phyloP scores from a whole-genome alignment of 2,113 vertebrate species.

The Prolemur simus region DNA sequence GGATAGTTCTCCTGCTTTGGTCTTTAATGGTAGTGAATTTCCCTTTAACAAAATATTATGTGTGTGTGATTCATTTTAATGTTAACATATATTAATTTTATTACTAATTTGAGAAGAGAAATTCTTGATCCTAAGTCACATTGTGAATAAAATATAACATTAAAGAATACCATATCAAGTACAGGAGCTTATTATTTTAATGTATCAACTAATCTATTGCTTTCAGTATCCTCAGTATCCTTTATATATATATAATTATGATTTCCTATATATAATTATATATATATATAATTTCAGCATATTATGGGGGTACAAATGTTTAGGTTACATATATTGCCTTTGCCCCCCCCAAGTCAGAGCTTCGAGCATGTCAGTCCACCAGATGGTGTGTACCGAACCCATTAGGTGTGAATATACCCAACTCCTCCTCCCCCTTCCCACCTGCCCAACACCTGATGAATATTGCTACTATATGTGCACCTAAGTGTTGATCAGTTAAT shows the following conservation, averaged over 20 bases:
- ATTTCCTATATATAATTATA: too few relatives aligned
- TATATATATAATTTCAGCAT: too few relatives aligned
- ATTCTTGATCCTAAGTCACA: neutral
- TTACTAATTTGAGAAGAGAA: neutral
- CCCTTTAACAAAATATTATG: neutral
- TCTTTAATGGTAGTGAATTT: neutral
- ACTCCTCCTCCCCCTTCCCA: too few relatives aligned
- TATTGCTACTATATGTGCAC: too few relatives aligned
- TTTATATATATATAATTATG: fast-evolving
- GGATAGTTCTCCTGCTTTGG: neutral
- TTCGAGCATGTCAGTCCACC: too few relatives aligned
- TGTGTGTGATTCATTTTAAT: neutral
- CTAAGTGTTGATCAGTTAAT: too few relatives aligned
- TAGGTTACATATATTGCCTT: too few relatives aligned
- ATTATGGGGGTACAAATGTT: too few relatives aligned
- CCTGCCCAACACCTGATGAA: too few relatives aligned
- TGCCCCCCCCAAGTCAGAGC: too few relatives aligned
- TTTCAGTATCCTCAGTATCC: neutral
- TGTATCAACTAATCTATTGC: neutral
- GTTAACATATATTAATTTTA: neutral
- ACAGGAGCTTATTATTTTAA: neutral
- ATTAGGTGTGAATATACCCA: too few relatives aligned
- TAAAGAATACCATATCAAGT: neutral
- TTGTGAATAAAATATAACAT: neutral
- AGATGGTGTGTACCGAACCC: too few relatives aligned